Evolutionary conservation across 2,888 invertebrate species (phyloP).

Genomic region (Drosophila phalerata): DNA sequence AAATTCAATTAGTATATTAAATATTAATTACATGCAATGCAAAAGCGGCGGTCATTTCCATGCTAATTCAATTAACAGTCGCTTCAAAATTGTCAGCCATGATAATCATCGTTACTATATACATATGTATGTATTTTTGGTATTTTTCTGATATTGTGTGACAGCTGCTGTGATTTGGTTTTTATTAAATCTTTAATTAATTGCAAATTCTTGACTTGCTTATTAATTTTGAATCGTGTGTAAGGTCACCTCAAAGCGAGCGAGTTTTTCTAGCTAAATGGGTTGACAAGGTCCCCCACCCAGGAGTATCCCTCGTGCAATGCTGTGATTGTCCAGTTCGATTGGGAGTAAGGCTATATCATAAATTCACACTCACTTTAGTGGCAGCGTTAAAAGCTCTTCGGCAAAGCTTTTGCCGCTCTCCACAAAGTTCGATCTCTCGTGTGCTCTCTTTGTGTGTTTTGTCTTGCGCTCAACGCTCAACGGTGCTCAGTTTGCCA

Average conservation of each 20-base stretch:
- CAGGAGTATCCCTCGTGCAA: constrained; percentile 56
- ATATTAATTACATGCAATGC: constrained; percentile 67
- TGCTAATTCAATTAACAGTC: constrained; percentile 73
- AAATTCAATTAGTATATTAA: constrained; percentile 70
- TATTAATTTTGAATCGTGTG: constrained; percentile 50
- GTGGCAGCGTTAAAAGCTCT: constrained; percentile 55
- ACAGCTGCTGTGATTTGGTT: constrained; percentile 21
- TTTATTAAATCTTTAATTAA: constrained; percentile 27
- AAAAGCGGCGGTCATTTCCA: constrained; percentile 33
- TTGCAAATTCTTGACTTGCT: constrained; percentile 46
- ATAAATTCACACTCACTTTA: constrained; percentile 68
- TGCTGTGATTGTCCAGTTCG: constrained; percentile 47
- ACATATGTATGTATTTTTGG: too few species aligned
- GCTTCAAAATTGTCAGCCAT: constrained; percentile 34
- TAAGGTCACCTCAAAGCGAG: constrained; percentile 73
- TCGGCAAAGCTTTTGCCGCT: constrained; percentile 50
- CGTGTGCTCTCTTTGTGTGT: constrained; percentile 37
- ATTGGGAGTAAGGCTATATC: constrained; percentile 40
- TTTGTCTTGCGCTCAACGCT: constrained; percentile 58
- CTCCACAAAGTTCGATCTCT: constrained; percentile 24
- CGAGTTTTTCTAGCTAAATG: constrained; percentile 63
- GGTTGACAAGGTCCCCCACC: constrained; percentile 62
- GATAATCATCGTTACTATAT: constrained; percentile 30
- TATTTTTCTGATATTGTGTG: constrained; percentile 8
- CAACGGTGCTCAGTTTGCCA: constrained; percentile 68